phyloP scores from a whole-genome alignment of 1,140 invertebrate genomes.

The Neuroterus valhalla region DNA sequence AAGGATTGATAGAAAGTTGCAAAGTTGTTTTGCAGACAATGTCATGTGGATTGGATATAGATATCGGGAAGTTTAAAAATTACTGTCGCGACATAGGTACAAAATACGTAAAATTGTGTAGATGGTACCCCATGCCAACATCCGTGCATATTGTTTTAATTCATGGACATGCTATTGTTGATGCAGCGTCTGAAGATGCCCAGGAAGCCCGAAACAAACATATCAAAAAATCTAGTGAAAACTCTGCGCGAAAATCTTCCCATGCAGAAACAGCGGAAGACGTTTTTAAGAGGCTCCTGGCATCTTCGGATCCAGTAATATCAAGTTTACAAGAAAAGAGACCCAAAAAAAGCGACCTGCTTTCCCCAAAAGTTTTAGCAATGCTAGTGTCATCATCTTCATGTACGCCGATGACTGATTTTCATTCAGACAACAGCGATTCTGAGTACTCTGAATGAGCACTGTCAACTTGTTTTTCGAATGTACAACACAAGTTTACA shows the following conservation, averaged over 20 bases:
- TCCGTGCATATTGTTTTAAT: slow-evolving; percentile 51
- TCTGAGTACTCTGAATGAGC: slow-evolving; percentile 8
- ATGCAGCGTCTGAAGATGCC: slow-evolving; percentile 36
- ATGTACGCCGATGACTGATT: slow-evolving; percentile 1
- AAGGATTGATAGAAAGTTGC: slow-evolving; percentile 54
- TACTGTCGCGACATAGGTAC: slow-evolving; percentile 32
- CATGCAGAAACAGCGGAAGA: slow-evolving; percentile 40
- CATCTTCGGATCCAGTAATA: slow-evolving; percentile 32
- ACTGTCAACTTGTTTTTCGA: too few relatives aligned
- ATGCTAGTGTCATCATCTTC: background rate
- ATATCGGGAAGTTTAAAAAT: slow-evolving; percentile 37
- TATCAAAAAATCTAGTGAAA: slow-evolving; percentile 32
- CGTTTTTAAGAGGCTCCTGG: slow-evolving; percentile 41
- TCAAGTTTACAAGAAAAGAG: slow-evolving; percentile 3
- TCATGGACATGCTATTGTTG: slow-evolving; percentile 49
- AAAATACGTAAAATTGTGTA: slow-evolving; percentile 41
- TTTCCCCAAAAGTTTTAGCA: slow-evolving; percentile 12
- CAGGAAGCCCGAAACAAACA: slow-evolving; percentile 43
- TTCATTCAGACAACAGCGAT: background rate
- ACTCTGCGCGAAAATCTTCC: slow-evolving; percentile 38
- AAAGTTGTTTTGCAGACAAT: slow-evolving; percentile 54
- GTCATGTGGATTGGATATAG: slow-evolving; percentile 36
- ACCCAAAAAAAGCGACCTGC: slow-evolving; percentile 10
- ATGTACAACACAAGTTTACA: too few relatives aligned
- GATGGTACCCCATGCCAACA: slow-evolving; percentile 53